Evolutionary conservation across 2,888 invertebrate genomes (phyloP), one percentile per base, ranked within the genome.

Genomic region (Torymus texanus): DNA sequence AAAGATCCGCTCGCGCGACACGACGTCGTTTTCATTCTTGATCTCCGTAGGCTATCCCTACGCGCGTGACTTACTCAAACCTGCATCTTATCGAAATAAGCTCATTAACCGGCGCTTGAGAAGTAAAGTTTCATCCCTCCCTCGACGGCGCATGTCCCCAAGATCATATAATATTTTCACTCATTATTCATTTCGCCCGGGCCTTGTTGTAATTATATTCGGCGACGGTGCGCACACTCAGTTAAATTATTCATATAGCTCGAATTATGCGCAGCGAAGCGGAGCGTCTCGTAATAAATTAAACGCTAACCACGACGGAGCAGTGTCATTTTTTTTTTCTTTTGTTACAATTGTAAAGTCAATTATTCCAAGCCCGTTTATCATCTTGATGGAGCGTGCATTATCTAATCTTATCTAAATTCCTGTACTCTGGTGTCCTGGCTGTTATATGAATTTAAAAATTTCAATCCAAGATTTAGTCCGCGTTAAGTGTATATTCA

Each of bases 81-180:
- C 53, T 53, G 53, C 58, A 70, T 71, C 53, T 71, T 53, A 71
- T 71, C 24, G 61, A 61, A 71, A 53, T 71, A 71, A 71, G 71
- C 71, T 71, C 61, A 71, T 71, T 61, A 71, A 71, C 18, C 21
- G 18, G 18, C 21, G 12, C 51, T 21, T 21, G 41, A 11, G 53
- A 70, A 41, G 68, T 21, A 51, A 61, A 61, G 58, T 71, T 61
- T 51, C 51, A 14, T 71, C 53, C 14, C 56, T 10, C 16, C 29
- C 12, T 29, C 67, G 41, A 8, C 41, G 41, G 8, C 41, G 41
- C 41, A 1, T 59, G 18, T 18, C 18, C 51, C 58, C 14, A 53
- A 71, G 61, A 71, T 61, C 41, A 41, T 21, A 71, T 58, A 70
- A 58, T 71, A 21, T 58, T 70, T 50, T 70, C 58, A 2, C 51